These are phyloP conservation scores for Aleiodes alternator DNA, from an alignment of 2,888 invertebrate species.

Conservation along the genomic window DNA sequence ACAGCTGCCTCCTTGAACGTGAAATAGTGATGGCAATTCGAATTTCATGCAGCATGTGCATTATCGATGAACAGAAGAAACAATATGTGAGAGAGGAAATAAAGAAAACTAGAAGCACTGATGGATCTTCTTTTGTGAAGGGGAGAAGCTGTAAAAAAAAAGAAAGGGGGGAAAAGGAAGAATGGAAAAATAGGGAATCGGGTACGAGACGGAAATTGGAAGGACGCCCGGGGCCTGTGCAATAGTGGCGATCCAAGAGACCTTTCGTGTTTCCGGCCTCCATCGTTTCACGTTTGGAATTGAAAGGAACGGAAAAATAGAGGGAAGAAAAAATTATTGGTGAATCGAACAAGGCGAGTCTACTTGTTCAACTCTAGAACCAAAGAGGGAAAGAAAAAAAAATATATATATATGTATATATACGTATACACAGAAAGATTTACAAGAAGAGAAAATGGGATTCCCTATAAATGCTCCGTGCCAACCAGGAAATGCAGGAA, in stretches of 20 bases:
- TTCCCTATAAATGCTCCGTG: slow-evolving; percentile 17
- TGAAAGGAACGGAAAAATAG: slow-evolving; percentile 13
- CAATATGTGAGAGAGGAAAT: slow-evolving; percentile 10
- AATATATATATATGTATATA: not conserved
- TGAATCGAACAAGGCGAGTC: slow-evolving; percentile 9
- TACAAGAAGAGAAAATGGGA: slow-evolving; percentile 13
- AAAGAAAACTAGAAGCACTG: slow-evolving; percentile 6
- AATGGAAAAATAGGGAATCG: slow-evolving; percentile 39
- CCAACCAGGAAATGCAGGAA: slow-evolving; percentile 10
- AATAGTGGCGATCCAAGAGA: slow-evolving; percentile 3
- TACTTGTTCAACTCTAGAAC: not conserved
- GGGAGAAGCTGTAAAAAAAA: slow-evolving; percentile 18
- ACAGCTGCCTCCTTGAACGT: not conserved
- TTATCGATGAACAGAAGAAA: slow-evolving; percentile 35
- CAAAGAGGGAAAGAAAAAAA: not conserved
- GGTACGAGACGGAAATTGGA: slow-evolving; percentile 37
- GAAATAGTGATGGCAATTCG: not conserved
- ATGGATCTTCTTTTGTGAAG: slow-evolving; percentile 13
- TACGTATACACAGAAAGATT: not conserved
- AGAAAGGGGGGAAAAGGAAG: not conserved
- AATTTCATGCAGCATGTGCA: slow-evolving; percentile 24
- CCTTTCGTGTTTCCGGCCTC: slow-evolving; percentile 15
- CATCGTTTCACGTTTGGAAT: slow-evolving; percentile 7
- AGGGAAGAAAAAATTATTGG: slow-evolving; percentile 21
- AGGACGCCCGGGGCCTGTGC: slow-evolving; percentile 17